Percentiles rank a stretch among this genome's conserved stretches.
Conservation (phyloP, 2,888 invertebrate genomes). For the Lithophane semibrunnea region DNA sequence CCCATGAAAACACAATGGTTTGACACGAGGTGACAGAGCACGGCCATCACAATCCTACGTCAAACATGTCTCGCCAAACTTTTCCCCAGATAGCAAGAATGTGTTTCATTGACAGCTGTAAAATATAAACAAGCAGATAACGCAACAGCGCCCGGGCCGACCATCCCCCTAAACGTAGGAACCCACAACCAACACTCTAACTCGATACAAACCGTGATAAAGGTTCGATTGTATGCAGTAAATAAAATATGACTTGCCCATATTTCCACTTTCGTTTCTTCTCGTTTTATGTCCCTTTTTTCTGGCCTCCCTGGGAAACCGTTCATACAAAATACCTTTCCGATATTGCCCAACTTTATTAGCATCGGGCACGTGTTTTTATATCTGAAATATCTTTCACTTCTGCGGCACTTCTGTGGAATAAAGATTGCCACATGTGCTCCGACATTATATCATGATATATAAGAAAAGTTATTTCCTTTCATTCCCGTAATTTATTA, state of each 20-base stretch:
- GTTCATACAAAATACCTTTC: slow-evolving; percentile 89
- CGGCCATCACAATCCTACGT: slow-evolving; percentile 47
- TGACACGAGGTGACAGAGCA: slow-evolving; percentile 48
- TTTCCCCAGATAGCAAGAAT: slow-evolving; percentile 66
- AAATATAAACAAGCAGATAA: slow-evolving; percentile 76
- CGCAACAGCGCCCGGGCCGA: slow-evolving; percentile 72
- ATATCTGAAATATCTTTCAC: slow-evolving; percentile 87
- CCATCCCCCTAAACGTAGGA: slow-evolving; percentile 79
- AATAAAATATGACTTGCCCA: slow-evolving; percentile 90
- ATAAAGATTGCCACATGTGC: slow-evolving; percentile 85
- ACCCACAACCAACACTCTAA: slow-evolving; percentile 83
- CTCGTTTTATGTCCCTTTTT: slow-evolving; percentile 87
- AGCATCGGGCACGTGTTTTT: slow-evolving; percentile 89
- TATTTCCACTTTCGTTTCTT: slow-evolving; percentile 89
- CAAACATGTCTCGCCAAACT: slow-evolving; percentile 55
- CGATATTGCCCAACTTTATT: slow-evolving; percentile 89
- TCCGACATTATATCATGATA: slow-evolving; percentile 81
- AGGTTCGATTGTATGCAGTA: slow-evolving; percentile 90
- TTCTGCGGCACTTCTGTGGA: slow-evolving; percentile 81
- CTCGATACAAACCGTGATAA: slow-evolving; percentile 88
- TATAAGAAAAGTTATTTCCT: slow-evolving; percentile 79
- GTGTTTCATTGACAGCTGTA: slow-evolving; percentile 72
- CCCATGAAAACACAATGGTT: slow-evolving; percentile 51
- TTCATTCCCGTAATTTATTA: slow-evolving; percentile 79
- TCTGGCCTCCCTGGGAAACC: slow-evolving; percentile 86